phyloP scores from a whole-genome alignment of 1,140 invertebrate genomes.

The Stenopsyche tienmushanensis region DNA sequence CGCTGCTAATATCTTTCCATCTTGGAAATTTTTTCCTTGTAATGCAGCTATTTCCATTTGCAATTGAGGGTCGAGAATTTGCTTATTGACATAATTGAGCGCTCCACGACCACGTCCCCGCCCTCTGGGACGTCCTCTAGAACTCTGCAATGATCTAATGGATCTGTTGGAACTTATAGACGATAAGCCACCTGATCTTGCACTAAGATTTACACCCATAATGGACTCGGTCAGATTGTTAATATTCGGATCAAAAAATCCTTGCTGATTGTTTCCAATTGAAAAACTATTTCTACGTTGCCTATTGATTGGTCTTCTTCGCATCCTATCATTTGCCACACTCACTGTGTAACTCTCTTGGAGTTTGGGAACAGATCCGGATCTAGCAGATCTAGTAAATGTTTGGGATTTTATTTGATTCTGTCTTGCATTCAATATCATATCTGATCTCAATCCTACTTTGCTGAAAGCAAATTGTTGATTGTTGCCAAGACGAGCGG shows the following conservation, averaged over 20 bases:
- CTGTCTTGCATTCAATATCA: slow-evolving; percentile 26
- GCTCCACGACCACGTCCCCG: slow-evolving; percentile 12
- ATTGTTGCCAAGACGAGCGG: slow-evolving; percentile 16
- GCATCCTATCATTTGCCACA: slow-evolving; percentile 29
- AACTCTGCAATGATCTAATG: background rate
- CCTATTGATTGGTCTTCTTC: slow-evolving; percentile 5
- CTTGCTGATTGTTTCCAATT: background rate
- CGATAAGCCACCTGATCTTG: slow-evolving; percentile 8
- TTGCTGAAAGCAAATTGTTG: slow-evolving; percentile 12
- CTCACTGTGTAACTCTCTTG: slow-evolving; percentile 28
- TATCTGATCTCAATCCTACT: slow-evolving; percentile 31
- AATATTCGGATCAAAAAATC: slow-evolving; percentile 28
- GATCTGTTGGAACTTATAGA: background rate
- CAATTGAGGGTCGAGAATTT: slow-evolving; percentile 28
- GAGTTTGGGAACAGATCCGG: slow-evolving; percentile 12
- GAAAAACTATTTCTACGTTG: slow-evolving; percentile 23
- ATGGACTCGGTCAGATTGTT: background rate
- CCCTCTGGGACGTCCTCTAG: slow-evolving; percentile 4
- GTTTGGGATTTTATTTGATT: slow-evolving; percentile 30
- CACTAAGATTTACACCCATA: background rate
- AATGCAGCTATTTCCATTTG: slow-evolving; percentile 36
- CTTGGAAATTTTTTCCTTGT: slow-evolving; percentile 22
- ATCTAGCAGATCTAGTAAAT: slow-evolving; percentile 29
- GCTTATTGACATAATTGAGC: slow-evolving; percentile 6
- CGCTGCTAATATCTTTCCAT: background rate